Evolutionary conservation across 2,113 vertebrate species (phyloP), one percentile per base, ranked within the genome.

Genomic region (Variabilichromis moorii): DNA sequence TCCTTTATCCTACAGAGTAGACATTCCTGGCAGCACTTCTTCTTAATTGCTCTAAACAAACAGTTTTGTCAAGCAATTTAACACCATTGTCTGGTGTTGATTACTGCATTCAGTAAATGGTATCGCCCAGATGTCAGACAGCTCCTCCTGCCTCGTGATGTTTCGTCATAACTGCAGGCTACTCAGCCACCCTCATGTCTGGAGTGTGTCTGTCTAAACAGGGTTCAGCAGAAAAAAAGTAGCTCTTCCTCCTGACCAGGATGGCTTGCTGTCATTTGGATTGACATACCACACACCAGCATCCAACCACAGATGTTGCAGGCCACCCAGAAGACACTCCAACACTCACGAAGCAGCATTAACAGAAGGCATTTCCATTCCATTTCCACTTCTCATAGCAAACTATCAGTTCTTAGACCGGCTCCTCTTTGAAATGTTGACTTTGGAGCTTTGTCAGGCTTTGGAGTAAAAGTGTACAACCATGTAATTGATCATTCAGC

Each of bases 281-380:
- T 88, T 84, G 91, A 86, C 88, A 84, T 33, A 53, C 86, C 87
- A 71, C 89, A n/a, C 90, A 87, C 78, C n/a, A 28, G 3, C 81
- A 81, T 90, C 83, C 8, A 14, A 84, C 93, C 86, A 10, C 93
- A 93, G 92, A 91, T 83, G 78, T 86, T 66, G 26, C 13, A 42
- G 93, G 83, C 95, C 94, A 96, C 95, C 95, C 95, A 95, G 90
- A 59, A 90, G 81, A 89, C 59, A 83, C 50, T 89, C 59, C 66
- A 51, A 57, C 88, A 89, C 53, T 83, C 87, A 61, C 21, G 26
- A 88, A 89, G 68, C 63, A n/a, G 17, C 66, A 47, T 84, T 53
- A 57, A 42, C 51, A 76, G 80, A 82, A 26, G 26, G 83, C 42
- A 12, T 89, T 87, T 91, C 88, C 76, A 91, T 90, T 87, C 87